phyloP scores from a whole-genome alignment of 2,888 invertebrate species.

The Eupithecia subfuscata region DNA sequence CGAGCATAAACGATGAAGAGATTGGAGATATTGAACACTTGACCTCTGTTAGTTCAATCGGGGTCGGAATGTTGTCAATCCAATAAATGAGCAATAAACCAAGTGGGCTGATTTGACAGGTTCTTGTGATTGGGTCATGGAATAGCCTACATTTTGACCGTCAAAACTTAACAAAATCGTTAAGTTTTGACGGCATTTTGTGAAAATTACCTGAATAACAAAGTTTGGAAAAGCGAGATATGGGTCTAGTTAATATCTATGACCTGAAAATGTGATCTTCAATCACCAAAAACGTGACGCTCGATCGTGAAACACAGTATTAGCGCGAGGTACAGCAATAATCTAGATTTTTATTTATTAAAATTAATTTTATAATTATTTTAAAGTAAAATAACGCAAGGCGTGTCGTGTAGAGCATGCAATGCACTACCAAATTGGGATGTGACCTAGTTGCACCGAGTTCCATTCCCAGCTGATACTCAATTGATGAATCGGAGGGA shows the following conservation, averaged over 20 bases:
- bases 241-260: not conserved
- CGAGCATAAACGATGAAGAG: constrained; percentile 35
- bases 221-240: not conserved
- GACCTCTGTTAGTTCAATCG: constrained; percentile 4
- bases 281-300: not conserved
- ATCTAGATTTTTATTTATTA: not conserved
- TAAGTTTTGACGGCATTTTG: not conserved
- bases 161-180: too few species aligned
- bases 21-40: not conserved
- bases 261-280: not conserved
- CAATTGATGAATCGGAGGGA: constrained; percentile 20
- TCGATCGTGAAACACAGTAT: not conserved
- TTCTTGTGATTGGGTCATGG: constrained; percentile 1
- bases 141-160: constrained; percentile 5
- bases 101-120: not conserved
- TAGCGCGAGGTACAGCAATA: not conserved
- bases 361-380: not conserved
- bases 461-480: constrained; percentile 21
- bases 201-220: not conserved
- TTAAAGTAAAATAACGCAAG: not conserved
- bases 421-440: constrained; percentile 53
- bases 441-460: constrained; percentile 53
- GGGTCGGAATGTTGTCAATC: constrained; percentile 10
- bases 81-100: not conserved
- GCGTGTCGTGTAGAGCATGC: not conserved